These are phyloP conservation scores for Cantharis nigra DNA, from an alignment of 2,888 invertebrate species.

Conservation along the genomic window DNA sequence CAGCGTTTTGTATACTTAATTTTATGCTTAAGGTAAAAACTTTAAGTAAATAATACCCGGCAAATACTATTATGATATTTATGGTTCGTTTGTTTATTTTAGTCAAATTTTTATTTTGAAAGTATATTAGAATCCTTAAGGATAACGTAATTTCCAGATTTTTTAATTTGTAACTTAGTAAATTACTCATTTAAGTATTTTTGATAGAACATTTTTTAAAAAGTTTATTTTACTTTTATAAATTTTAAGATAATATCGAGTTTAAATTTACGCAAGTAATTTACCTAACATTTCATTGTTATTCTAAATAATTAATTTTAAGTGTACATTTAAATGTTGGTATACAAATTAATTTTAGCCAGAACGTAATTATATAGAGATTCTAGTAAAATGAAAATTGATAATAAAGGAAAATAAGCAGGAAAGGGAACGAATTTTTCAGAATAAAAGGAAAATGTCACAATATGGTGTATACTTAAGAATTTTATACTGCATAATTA, in stretches of 20 bases:
- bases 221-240: background rate
- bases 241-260: background rate
- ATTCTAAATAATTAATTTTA: no score
- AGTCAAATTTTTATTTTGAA: background rate
- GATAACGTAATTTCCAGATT: background rate
- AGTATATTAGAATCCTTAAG: background rate
- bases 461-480: no score
- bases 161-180: background rate
- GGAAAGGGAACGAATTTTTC: no score
- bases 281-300: no score
- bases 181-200: background rate
- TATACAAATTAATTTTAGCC: no score
- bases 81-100: background rate
- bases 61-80: slow-evolving; percentile 1
- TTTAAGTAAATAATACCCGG: slow-evolving; percentile 1
- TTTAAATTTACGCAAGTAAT: background rate
- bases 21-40: background rate
- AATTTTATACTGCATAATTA: no score
- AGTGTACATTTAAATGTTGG: no score
- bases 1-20: background rate
- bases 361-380: no score
- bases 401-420: no score
- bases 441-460: no score
- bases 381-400: no score
- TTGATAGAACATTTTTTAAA: background rate